Base-by-base conservation (phyloP, 2,888 invertebrate genomes). In the Noctua fimbriata region DNA sequence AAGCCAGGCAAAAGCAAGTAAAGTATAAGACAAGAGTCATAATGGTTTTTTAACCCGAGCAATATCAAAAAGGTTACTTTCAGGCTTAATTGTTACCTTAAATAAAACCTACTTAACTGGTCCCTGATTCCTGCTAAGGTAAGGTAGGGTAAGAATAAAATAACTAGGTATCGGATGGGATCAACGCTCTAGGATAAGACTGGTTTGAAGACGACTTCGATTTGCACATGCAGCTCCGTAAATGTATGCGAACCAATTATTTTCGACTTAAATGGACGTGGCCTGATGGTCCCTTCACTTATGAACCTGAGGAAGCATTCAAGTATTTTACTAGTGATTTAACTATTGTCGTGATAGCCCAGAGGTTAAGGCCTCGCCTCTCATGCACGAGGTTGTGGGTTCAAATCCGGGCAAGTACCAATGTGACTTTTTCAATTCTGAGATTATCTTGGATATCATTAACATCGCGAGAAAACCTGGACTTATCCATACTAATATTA, bases 201-300 rank as follows among this genome's bases (percentile, higher is more conserved):
- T 36, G 65, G 77, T 77, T 77, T 41, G 70, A 21, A 74, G 21
- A 67, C 12, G 67, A 66, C 24, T 67, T 47, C 47, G 4, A 73
- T 14, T 28, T 74, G 70, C 28, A 52, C 44, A 47, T 72, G 60
- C 49, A 67, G 7, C 49, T 49, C 7, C 2, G 55, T 12, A 6
- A 70, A 12, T 71, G 36, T 1, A 63, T 28, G 28, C 5, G 16
- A 28, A 28, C 24, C 21, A 16, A 44, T 63, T 70, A 52, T 24
- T 63, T 14, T 41, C 7, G n/a, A 28, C 21, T 58, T 24, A 5
- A 24, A 49, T 28, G 10, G 18, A 6, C 18, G n/a, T n/a, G n/a
- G n/a, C n/a, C n/a, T n/a, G n/a, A 44, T 47, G 12, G 1, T 3
- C 21, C 21, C 12, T 2, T 28, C 1, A 28, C 24, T 36, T 36